A percentile compares a stretch with the other conserved stretches of the same genome.
These are phyloP conservation scores for Odontomachus brunneus DNA, from an alignment of 1,140 invertebrate genomes.

Conservation along the genomic window DNA sequence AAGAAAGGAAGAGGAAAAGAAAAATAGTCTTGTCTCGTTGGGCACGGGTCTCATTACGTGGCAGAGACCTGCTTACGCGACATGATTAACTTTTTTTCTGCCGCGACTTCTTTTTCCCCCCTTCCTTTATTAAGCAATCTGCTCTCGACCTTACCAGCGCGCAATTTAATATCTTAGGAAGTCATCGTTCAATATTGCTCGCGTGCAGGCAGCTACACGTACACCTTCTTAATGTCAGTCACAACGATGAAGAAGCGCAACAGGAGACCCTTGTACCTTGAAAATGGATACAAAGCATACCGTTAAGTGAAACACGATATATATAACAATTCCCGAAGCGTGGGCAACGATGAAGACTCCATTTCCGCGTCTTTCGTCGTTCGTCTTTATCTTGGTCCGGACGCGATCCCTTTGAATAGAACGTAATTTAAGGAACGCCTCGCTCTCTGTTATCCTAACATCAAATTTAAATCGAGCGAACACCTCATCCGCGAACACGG, in stretches of 20 bases:
- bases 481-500: conserved; percentile 37
- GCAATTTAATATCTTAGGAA: conserved; percentile 14
- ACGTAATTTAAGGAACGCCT: conserved; percentile 50
- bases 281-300: conserved; percentile 35
- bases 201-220: not conserved
- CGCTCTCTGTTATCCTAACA: conserved; percentile 53
- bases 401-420: conserved; percentile 55
- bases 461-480: conserved; percentile 60
- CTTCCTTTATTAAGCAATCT: conserved; percentile 6
- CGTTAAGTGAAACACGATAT: conserved; percentile 58
- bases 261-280: conserved; percentile 14
- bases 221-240: conserved; percentile 21
- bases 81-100: conserved; percentile 32
- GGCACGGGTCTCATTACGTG: conserved; percentile 7
- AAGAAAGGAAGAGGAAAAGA: not conserved
- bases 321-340: conserved; percentile 52
- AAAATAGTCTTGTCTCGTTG: not conserved
- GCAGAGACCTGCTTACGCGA: not conserved
- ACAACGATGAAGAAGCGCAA: conserved; percentile 18
- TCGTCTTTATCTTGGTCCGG: conserved; percentile 46
- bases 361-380: conserved; percentile 57
- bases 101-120: too few relatives aligned
- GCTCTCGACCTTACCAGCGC: not conserved
- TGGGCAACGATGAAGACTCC: conserved; percentile 44
- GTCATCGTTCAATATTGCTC: conserved; percentile 36